Base-by-base conservation (phyloP, 2,888 invertebrate species). In the Thereva unica region DNA sequence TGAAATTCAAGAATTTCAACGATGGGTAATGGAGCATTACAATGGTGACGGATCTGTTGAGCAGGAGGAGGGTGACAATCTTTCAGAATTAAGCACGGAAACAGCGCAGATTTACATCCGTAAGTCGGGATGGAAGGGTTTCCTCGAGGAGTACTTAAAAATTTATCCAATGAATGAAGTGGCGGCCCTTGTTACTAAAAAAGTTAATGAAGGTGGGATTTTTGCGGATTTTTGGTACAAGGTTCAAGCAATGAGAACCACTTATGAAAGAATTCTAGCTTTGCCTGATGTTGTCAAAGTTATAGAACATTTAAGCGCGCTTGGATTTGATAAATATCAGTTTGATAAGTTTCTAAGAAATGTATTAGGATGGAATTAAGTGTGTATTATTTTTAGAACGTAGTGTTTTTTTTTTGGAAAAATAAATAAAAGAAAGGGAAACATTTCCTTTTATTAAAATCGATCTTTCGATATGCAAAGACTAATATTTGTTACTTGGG, bases 221-320 rank as follows among this genome's bases (percentile, higher is more conserved):
- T 59, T 59, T 40, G 49, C 49, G 6, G 38, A 59, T 47, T 59
- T 59, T 59, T 59, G 59, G 59, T 10, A 47, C 10, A 59, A 59
- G 49, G 47, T 59, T 35, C 49, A 47, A 7, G 47, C 10, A 12
- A 64, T 53, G 53, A 64, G 45, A 38, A 53, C 10, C 9, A 47
- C 37, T 44, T 64, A 64, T 37, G 45, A 64, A 45, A 53, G 47
- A 54, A 45, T 54, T 35, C 34, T 54, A 55, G 47, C 38, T 7
- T 4, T 54, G 35, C 53, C 64, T 38, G 53, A 53, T 54, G 45
- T 54, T 45, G n/a, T 44, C 4, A 40, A 44, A 54, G 54, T 64
- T 23, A 38, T 54, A 37, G 44, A 5, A 45, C 37, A 64, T 37
- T 54, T 53, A 50, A 55, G 52, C 34, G 35, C 41, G 5, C 52